Evolutionary conservation across 2,888 invertebrate genomes (phyloP).

Genomic region (Leptopterna dolabrata): DNA sequence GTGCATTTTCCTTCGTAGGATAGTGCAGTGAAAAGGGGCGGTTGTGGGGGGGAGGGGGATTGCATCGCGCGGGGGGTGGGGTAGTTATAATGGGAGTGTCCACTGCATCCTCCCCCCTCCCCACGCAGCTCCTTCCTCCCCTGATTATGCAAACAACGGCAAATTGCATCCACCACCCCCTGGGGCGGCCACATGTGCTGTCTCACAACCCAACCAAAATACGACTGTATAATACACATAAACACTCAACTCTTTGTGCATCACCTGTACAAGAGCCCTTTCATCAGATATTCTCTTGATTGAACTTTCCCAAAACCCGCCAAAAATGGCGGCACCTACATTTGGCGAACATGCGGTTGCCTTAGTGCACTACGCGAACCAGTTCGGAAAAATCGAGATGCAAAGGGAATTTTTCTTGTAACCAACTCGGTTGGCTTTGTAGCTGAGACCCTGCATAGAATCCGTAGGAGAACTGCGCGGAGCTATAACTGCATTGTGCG

Average conservation of each 20-base stretch:
- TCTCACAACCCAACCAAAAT: slow-evolving; percentile 49
- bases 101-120: slow-evolving; percentile 41
- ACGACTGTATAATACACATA: slow-evolving; percentile 51
- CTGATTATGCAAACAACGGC: slow-evolving; percentile 54
- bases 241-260: slow-evolving; percentile 49
- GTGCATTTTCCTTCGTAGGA: slow-evolving; percentile 19
- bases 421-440: background rate
- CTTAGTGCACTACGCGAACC: background rate
- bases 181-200: slow-evolving; percentile 42
- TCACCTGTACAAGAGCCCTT: background rate
- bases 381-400: background rate
- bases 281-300: background rate
- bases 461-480: slow-evolving; percentile 9
- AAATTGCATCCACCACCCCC: slow-evolving; percentile 53
- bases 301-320: background rate
- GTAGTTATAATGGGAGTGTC: slow-evolving; percentile 53
- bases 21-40: slow-evolving; percentile 3
- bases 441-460: background rate
- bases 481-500: slow-evolving; percentile 46
- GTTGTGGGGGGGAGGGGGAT: background rate
- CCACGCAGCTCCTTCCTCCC: slow-evolving; percentile 29
- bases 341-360: background rate
- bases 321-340: background rate
- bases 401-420: background rate
- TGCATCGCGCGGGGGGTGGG: background rate